These are phyloP conservation scores for Tribolium freemani DNA, from an alignment of 2,888 invertebrate genomes.

Conservation along the genomic window DNA sequence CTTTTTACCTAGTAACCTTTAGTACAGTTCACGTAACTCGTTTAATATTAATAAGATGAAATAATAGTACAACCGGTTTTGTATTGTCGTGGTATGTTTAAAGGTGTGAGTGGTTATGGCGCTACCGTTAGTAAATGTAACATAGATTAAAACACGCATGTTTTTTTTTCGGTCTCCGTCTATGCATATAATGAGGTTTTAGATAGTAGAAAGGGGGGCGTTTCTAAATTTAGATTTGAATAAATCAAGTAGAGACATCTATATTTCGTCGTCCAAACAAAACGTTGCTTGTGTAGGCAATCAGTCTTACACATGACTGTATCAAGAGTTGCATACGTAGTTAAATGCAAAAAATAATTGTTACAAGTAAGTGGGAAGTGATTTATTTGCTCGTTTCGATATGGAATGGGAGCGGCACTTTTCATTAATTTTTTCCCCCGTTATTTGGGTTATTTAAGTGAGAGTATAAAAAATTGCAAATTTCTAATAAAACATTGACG, in stretches of 20 bases:
- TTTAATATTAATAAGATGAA: conserved; percentile 41
- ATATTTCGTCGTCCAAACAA: neutral
- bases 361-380: neutral
- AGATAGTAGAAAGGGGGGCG: neutral
- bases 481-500: neutral
- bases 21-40: conserved; percentile 39
- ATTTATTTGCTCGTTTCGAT: neutral
- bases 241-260: too few species aligned
- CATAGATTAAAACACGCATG: neutral
- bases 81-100: conserved; percentile 15
- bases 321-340: neutral
- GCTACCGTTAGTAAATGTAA: conserved; percentile 3
- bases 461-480: too few species aligned
- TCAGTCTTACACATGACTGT: neutral
- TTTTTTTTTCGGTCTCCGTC: neutral
- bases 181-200: neutral
- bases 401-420: neutral
- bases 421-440: neutral
- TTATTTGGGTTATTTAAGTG: neutral
- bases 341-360: neutral
- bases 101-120: neutral
- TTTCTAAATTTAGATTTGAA: neutral
- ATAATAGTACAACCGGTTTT: conserved; percentile 40
- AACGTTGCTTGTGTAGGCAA: neutral
- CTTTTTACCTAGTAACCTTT: conserved; percentile 41